Evolutionary conservation across 2,113 vertebrate genomes (phyloP), one percentile per base, ranked within the genome.

Genomic region (Ctenomys sociabilis): DNA sequence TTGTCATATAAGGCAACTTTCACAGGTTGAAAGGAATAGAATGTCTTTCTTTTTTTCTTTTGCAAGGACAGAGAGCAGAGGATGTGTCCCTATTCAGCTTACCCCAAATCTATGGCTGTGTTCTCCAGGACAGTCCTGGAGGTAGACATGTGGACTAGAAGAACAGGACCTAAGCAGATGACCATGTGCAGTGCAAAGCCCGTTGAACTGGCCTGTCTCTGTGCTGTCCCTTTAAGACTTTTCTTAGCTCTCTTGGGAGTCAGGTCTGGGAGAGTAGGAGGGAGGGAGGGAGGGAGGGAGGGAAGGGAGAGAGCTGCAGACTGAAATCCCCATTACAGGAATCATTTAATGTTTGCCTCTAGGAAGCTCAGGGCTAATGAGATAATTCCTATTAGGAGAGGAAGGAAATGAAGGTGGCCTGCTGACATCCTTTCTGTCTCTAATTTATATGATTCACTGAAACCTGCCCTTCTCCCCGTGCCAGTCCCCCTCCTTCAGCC

Each of bases 331-430:
- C 91, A 57, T 95, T 94, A 90, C 80, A 90, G 94, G 96, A 97
- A 97, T 95, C 96, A 92, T 96, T 98, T 96, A 87, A 95, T 92
- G 95, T 96, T 91, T 19, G 87, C 92, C 94, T 93, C 75, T 95
- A 95, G 96, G 95, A 97, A 91, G 90, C 96, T 95, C 0, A 2
- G 92, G 94, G 95, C 96, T 98, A 96, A 97, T 96, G 96, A 97
- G 97, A 97, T 97, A 98, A 98, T 97, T 97, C 95, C 95, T 94
- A 96, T 96, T 96, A 98, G 94, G 93, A 73, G 83, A 96, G 97
- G 96, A 97, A 97, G 96, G 96, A 96, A 94, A 80, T 89, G 95
- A 95, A 97, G 95, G 97, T 96, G 88, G 66, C 95, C 93, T 94
- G 96, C 96, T 94, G 96, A 95, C 96, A 96, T 96, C 95, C 95